A percentile compares a stretch with the other conserved stretches of the same genome.
phyloP scores from a whole-genome alignment of 1,140 invertebrate genomes.

The Zeugodacus cucurbitae region DNA sequence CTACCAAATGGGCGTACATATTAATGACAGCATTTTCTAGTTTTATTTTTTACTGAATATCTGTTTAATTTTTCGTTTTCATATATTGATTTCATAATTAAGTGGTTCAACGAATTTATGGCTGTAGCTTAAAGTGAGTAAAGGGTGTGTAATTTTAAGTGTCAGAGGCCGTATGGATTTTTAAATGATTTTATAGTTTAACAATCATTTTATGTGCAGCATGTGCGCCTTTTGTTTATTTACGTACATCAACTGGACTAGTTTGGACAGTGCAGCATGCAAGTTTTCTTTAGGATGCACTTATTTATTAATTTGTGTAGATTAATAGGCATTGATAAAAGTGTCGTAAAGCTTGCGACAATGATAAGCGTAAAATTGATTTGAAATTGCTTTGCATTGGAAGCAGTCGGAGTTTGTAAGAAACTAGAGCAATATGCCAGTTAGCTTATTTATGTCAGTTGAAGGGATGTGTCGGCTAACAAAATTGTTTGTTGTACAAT shows the following conservation, averaged over 20 bases:
- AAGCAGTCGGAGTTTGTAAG: background rate
- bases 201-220: background rate
- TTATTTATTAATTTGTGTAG: background rate
- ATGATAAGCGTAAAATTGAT: background rate
- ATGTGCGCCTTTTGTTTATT: background rate
- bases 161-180: background rate
- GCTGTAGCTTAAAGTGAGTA: background rate
- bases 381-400: background rate
- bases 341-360: background rate
- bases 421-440: background rate
- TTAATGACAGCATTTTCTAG: background rate
- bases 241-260: background rate
- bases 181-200: background rate
- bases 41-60: background rate
- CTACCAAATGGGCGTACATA: background rate
- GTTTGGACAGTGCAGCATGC: background rate
- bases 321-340: background rate
- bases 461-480: too few species aligned
- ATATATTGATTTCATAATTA: background rate
- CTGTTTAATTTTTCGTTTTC: too few species aligned
- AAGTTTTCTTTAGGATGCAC: background rate
- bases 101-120: slow-evolving; percentile 18
- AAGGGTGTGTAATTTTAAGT: background rate
- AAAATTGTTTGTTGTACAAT: too few species aligned
- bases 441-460: too few species aligned